Evolutionary conservation across 2,888 invertebrate genomes (phyloP), one percentile per base, ranked within the genome.

Genomic region (Drosophila multiciliata): DNA sequence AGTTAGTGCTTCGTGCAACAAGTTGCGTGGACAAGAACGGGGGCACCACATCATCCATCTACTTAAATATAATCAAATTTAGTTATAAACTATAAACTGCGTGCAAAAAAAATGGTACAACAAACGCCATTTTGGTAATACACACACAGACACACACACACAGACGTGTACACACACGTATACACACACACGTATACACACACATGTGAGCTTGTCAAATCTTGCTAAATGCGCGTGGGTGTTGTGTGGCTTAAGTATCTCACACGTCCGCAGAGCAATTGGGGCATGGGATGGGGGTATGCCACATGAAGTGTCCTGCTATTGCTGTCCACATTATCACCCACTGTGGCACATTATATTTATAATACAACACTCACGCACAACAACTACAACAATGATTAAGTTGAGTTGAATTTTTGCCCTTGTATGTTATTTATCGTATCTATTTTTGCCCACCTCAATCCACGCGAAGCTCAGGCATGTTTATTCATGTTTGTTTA

Each of bases 291-390:
- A 2, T 26, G 54, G 20, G 42, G 54, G 60, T 69, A 71, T 80
- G 87, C 68, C 77, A 71, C 53, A 75, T 77, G 75, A 69, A 81
- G 77, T 75, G 81, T 76, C 29, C 29, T 78, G 82, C 75, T 73
- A 75, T 80, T 57, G 67, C 73, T 68, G 74, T 70, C 72, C 73
- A 67, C 78, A 82, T 81, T 88, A 90, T 88, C 87, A 79, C 90
- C 69, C 82, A 73, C 79, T 81, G 87, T 78, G 88, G 89, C 90
- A 88, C 79, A 89, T 89, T 84, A 88, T 89, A 89, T 87, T 84
- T 88, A 83, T 90, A 87, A 90, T 70, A 66, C 63, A 17, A 36
- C 66, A 67, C 29, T 29, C 50, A 66, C 17, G 52, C 36, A 29
- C 54, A 52, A 26, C 57, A 35, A 61, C 77, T 70, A 75, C 78